Percentiles rank a stretch among this genome's conserved stretches.
These are phyloP conservation scores for Chrysomallon squamiferum DNA, from an alignment of 1,140 invertebrate genomes.

Conservation along the genomic window DNA sequence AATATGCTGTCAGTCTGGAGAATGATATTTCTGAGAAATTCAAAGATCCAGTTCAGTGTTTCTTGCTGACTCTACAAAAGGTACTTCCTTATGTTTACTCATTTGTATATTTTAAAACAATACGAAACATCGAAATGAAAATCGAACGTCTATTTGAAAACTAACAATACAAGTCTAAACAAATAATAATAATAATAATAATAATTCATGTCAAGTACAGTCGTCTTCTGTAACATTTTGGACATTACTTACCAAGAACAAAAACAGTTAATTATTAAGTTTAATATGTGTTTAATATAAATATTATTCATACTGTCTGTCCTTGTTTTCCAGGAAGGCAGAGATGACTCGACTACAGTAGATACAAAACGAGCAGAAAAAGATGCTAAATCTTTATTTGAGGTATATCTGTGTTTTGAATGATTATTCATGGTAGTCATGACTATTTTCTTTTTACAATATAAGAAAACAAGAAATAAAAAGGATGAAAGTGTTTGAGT, in stretches of 20 bases:
- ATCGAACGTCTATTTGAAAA: background rate
- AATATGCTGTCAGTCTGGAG: slow-evolving; percentile 43
- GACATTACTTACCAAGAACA: no score
- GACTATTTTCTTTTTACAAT: no score
- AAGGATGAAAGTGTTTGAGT: no score
- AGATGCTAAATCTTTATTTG: slow-evolving; percentile 11
- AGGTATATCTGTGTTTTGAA: slow-evolving; percentile 5
- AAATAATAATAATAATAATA: no score
- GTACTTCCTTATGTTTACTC: slow-evolving; percentile 4
- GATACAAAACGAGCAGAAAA: slow-evolving; percentile 10
- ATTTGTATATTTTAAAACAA: background rate
- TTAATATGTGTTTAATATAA: no score
- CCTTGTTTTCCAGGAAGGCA: slow-evolving; percentile 17
- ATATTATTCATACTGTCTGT: background rate
- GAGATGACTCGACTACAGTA: slow-evolving; percentile 16
- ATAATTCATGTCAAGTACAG: no score
- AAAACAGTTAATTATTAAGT: no score
- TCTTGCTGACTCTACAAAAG: slow-evolving; percentile 38
- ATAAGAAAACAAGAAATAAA: no score
- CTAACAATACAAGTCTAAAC: no score
- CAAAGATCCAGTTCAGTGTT: slow-evolving; percentile 31
- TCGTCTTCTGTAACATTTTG: no score
- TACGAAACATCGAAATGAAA: background rate
- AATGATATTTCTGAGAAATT: slow-evolving; percentile 35
- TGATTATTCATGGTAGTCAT: no score